A percentile compares a stretch with the other conserved stretches of the same genome.
Evolutionary conservation across 2,888 invertebrate species (phyloP).

Genomic region (Mongoloraphidia duomilia): DNA sequence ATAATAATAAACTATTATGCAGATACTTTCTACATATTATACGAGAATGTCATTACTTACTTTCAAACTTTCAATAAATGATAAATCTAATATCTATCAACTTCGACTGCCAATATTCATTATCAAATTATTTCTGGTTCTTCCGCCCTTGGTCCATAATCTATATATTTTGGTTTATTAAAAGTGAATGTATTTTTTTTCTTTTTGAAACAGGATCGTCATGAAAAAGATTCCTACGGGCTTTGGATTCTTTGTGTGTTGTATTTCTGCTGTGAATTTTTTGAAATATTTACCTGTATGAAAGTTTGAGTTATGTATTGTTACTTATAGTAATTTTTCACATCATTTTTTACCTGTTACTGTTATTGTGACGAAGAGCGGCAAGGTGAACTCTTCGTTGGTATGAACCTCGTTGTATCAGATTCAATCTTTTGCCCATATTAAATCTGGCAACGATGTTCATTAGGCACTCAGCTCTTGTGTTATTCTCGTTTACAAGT

Average conservation of each 20-base stretch:
- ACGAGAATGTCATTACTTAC: too few species aligned
- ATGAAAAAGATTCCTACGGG: not conserved
- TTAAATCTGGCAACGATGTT: conserved; percentile 1
- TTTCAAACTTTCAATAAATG: too few species aligned
- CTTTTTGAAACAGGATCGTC: not conserved
- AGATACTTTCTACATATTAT: too few species aligned
- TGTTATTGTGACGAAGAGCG: not conserved
- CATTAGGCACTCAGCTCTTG: not conserved
- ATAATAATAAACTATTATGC: too few species aligned
- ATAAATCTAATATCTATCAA: too few species aligned
- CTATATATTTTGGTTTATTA: not conserved
- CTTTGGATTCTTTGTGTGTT: not conserved
- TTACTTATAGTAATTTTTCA: too few species aligned
- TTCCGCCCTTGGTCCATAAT: conserved; percentile 6
- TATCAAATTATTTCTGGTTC: not conserved
- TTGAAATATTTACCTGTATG: too few species aligned
- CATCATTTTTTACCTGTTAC: too few species aligned
- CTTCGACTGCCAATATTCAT: too few species aligned
- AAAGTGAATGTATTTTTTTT: not conserved
- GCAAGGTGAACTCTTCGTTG: not conserved
- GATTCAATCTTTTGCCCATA: conserved; percentile 3
- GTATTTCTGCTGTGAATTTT: too few species aligned
- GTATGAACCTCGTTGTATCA: conserved; percentile 2
- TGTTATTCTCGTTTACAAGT: conserved; percentile 1
- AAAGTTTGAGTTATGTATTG: too few species aligned